These are phyloP conservation scores for Manis crassicaudata DNA, from an alignment of 2,797 vertebrate species.

Conservation along the genomic window DNA sequence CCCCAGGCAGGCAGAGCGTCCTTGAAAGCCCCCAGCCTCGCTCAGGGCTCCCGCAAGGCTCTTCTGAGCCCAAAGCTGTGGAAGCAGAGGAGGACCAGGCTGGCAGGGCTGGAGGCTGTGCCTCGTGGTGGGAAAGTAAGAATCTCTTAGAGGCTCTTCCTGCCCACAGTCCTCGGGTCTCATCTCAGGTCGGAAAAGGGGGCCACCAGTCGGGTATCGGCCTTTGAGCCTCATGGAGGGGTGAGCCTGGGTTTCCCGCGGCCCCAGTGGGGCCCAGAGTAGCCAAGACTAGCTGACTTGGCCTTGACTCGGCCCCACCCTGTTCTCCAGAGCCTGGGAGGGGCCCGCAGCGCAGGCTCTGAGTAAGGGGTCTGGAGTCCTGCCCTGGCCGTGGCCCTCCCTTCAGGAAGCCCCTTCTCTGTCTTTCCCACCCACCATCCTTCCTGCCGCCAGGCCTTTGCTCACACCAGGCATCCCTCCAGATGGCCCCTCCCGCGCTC, in stretches of 20 bases:
- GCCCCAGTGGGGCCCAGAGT: neutral
- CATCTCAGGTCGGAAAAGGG: neutral
- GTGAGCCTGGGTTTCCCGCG: neutral
- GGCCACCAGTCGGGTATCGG: neutral
- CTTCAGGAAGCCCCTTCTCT: neutral
- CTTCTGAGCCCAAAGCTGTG: too few relatives aligned
- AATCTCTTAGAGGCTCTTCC: neutral
- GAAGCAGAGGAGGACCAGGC: neutral
- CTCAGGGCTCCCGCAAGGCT: neutral
- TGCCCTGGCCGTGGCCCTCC: neutral
- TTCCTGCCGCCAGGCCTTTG: neutral
- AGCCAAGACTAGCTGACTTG: neutral
- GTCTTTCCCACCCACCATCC: neutral
- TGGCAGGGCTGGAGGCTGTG: neutral
- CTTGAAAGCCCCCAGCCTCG: neutral
- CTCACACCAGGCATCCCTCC: neutral
- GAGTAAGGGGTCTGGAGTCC: neutral
- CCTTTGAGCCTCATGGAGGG: neutral
- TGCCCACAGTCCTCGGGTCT: neutral
- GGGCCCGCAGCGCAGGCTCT: neutral
- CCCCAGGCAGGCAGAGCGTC: neutral
- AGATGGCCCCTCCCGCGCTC: neutral
- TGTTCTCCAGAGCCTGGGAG: neutral
- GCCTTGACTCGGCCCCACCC: neutral
- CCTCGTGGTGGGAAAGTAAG: rapidly evolving